These are phyloP conservation scores for Gavialis gangeticus DNA, from an alignment of 2,113 vertebrate species.

Conservation along the genomic window DNA sequence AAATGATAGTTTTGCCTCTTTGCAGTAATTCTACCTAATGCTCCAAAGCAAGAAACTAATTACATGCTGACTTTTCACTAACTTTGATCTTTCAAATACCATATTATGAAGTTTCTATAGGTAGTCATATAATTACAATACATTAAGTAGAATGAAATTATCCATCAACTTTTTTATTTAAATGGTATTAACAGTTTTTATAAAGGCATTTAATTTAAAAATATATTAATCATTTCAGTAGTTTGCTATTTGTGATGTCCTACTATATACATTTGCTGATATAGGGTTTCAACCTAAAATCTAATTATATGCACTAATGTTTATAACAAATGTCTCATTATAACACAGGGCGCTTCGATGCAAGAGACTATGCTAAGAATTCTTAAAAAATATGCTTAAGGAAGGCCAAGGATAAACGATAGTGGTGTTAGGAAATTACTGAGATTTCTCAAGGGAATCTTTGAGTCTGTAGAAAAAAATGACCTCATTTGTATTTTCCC, in stretches of 20 bases:
- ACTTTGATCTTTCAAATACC: slow-evolving; percentile 86
- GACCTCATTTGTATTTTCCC: slow-evolving; percentile 79
- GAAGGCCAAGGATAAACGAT: slow-evolving; percentile 73
- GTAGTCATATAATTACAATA: slow-evolving; percentile 86
- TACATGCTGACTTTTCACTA: slow-evolving; percentile 88
- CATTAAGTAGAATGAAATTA: slow-evolving; percentile 85
- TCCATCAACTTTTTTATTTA: slow-evolving; percentile 78
- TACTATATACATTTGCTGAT: slow-evolving; percentile 36
- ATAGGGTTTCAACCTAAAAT: slow-evolving; percentile 74
- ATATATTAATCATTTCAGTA: slow-evolving; percentile 70
- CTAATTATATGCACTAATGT: slow-evolving; percentile 69
- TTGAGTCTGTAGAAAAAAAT: slow-evolving; percentile 66
- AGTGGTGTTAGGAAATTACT: slow-evolving; percentile 78
- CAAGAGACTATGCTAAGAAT: slow-evolving; percentile 65
- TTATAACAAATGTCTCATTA: slow-evolving; percentile 74
- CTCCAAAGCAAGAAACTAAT: slow-evolving; percentile 90
- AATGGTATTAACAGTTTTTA: slow-evolving; percentile 73
- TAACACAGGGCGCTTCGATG: slow-evolving; percentile 62
- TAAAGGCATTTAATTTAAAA: slow-evolving; percentile 69
- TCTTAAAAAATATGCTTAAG: slow-evolving; percentile 75
- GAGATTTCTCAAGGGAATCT: slow-evolving; percentile 80
- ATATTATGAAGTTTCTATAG: slow-evolving; percentile 84
- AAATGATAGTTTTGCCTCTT: slow-evolving; percentile 88
- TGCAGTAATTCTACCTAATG: slow-evolving; percentile 89
- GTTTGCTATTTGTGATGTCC: slow-evolving; percentile 13